Conservation (phyloP, 2,888 invertebrate genomes). For the Allacma fusca region DNA sequence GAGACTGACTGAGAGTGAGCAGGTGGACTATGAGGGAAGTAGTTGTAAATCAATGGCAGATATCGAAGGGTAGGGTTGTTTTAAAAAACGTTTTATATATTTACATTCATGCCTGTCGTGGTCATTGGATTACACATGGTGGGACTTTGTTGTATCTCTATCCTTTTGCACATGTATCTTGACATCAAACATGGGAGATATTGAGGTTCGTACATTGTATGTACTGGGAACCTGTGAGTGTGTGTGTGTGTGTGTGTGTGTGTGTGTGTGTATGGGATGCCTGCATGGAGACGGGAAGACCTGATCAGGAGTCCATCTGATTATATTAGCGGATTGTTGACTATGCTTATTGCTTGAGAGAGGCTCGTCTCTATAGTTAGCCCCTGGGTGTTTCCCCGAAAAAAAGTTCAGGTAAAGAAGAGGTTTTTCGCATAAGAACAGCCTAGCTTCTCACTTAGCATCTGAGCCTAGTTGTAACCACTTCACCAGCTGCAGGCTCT, state of each 20-base stretch:
- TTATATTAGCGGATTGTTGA: slow-evolving; percentile 27
- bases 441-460: slow-evolving; percentile 36
- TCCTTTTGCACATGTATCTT: neutral
- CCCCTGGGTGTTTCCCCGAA: slow-evolving; percentile 46
- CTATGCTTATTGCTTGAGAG: slow-evolving; percentile 13
- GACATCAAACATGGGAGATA: neutral
- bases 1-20: neutral
- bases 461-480: slow-evolving; percentile 42
- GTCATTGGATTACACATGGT: slow-evolving; percentile 1
- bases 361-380: slow-evolving; percentile 29
- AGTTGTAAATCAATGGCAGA: slow-evolving; percentile 22
- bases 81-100: slow-evolving; percentile 8
- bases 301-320: slow-evolving; percentile 25
- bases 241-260: too few species aligned
- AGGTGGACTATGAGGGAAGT: slow-evolving; percentile 18
- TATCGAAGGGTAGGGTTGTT: slow-evolving; percentile 7
- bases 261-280: neutral
- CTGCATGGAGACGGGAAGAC: neutral
- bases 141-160: neutral
- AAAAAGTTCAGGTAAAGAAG: slow-evolving; percentile 45
- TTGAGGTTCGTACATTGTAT: slow-evolving; percentile 10
- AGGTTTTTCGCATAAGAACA: slow-evolving; percentile 46
- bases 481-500: slow-evolving; percentile 44
- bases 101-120: neutral
- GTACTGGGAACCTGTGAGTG: too few species aligned